These are phyloP conservation scores for Heliocidaris tuberculata DNA, from an alignment of 35 echinoderm and acorn worm genomes.

Conservation along the genomic window DNA sequence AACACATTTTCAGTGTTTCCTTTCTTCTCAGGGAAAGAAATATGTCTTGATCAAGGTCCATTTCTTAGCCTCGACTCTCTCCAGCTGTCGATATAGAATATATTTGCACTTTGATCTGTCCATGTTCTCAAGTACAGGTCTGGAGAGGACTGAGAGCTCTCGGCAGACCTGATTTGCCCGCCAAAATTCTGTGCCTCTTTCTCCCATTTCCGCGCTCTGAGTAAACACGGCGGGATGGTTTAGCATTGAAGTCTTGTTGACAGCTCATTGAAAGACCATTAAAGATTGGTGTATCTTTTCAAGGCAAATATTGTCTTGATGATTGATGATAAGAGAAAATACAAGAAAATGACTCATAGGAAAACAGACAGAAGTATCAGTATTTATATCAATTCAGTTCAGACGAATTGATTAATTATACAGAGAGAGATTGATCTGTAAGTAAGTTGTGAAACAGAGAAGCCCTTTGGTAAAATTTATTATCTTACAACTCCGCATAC, in stretches of 20 bases:
- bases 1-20: background rate
- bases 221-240: background rate
- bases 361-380: background rate
- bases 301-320: background rate
- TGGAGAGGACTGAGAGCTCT: background rate
- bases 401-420: background rate
- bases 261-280: background rate
- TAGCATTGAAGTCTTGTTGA: background rate
- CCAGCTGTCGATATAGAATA: background rate
- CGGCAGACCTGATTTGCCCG: background rate
- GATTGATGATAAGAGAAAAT: constrained; percentile 18
- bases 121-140: background rate
- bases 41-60: constrained; percentile 9
- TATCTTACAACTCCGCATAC: no score
- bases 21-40: background rate
- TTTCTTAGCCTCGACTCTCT: background rate
- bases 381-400: background rate
- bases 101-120: background rate
- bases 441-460: background rate
- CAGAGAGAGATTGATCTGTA: background rate
- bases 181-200: background rate
- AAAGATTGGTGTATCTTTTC: background rate
- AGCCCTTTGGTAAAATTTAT: background rate
- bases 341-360: background rate
- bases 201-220: background rate